Evolutionary conservation across 64 coral and sea anemone genomes (phyloP), one percentile per base, ranked within the genome.

Genomic region (Porites lutea): DNA sequence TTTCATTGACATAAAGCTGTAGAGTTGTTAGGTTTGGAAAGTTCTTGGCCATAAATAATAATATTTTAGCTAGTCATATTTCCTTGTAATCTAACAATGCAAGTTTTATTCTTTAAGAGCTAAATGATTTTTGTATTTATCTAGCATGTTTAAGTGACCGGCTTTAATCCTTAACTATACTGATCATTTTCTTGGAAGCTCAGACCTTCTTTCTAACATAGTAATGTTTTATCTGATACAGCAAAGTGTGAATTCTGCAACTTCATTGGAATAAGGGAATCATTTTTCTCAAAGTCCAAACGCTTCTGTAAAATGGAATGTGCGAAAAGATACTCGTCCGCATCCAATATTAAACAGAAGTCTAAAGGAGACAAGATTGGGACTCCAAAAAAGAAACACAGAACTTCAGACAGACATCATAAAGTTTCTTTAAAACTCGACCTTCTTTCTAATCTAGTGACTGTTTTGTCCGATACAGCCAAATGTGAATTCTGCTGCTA

Each of bases 291-390:
- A 45, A 99, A 99, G 90, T 99, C 97, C 19, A 99, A 99, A 82
- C 69, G 97, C 74, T 99, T 99, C 71, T 99, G 97, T 82, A 99
- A 99, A 96, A 96, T 99, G 94, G 97, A 99, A 37, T 99, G 97
- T 94, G 97, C 97, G 12, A 99, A 99, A 79, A 91, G 94, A 86
- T 99, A 99, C 71, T 99, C 81, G 22, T 84, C 97, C 2, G 97
- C 97, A 52, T 99, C 97, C 51, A 99, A 99, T 71, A 96, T 99
- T 48, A 99, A 99, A 88, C 95, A 99, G 78, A 97, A 96, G 87
- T 82, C 94, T 72, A 96, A 96, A 59, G 92, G 93, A 67, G 96
- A 96, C 70, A 71, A 83, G 72, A 78, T 87, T 65, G 82, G 93
- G 58, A 88, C 91, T 66, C 75, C 95, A 89, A 93, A 97, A 81